Conservation (phyloP, 2,888 invertebrate species). For the Merodon equestris region DNA sequence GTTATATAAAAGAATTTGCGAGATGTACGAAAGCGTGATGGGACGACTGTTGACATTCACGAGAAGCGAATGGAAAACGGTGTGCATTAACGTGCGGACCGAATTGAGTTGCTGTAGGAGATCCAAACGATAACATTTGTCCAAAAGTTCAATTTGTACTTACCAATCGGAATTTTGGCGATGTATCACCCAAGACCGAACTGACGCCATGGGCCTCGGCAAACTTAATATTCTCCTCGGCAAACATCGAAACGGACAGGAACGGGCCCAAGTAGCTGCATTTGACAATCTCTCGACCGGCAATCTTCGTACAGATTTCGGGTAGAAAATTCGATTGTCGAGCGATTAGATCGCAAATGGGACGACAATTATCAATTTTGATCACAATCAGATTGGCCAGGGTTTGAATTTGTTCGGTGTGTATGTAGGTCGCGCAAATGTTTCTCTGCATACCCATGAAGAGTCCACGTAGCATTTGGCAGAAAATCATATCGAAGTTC, state of each 20-base stretch:
- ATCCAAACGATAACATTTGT: background rate
- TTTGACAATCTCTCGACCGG: conserved; percentile 91
- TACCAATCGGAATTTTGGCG: conserved; percentile 76
- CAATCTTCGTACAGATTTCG: conserved; percentile 85
- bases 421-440: conserved; percentile 75
- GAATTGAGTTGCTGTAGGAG: conserved; percentile 87
- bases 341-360: conserved; percentile 85
- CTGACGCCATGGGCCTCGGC: conserved; percentile 84
- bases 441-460: conserved; percentile 78
- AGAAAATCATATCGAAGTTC: conserved; percentile 76
- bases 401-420: conserved; percentile 85
- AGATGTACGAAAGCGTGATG: conserved; percentile 88
- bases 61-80: conserved; percentile 90
- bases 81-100: conserved; percentile 87
- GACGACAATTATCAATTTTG: conserved; percentile 86
- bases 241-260: conserved; percentile 93
- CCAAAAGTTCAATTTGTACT: conserved; percentile 48
- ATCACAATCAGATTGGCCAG: conserved; percentile 90
- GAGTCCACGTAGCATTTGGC: conserved; percentile 75
- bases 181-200: conserved; percentile 72
- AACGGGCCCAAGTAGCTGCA: conserved; percentile 95
- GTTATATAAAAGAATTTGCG: conserved; percentile 88
- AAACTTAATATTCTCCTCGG: conserved; percentile 94
- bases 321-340: conserved; percentile 87
- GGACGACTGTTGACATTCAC: conserved; percentile 90